phyloP scores from a whole-genome alignment of 2,797 vertebrate genomes.

The Halcyon smyrnensis region DNA sequence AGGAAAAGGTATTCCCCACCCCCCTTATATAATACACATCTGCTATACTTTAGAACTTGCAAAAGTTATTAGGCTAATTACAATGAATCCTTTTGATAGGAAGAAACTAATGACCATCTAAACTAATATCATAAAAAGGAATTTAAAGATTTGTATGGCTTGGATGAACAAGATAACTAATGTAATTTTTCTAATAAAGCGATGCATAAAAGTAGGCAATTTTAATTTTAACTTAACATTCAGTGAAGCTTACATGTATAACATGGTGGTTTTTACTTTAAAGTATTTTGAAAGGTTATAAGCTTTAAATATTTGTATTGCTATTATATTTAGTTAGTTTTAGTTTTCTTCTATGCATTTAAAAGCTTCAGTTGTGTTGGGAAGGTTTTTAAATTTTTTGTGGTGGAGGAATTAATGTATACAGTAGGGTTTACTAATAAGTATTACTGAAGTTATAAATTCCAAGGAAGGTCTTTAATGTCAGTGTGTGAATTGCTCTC shows the following conservation, averaged over 20 bases:
- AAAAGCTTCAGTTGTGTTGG: neutral
- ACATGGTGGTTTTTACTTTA: neutral
- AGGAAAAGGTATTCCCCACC: neutral
- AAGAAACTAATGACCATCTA: neutral
- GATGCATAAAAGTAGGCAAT: neutral
- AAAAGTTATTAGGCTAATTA: neutral
- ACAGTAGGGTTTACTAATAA: neutral
- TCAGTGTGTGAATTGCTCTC: constrained; percentile 1
- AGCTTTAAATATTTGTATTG: neutral
- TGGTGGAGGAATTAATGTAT: neutral
- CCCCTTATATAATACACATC: neutral
- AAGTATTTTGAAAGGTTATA: neutral
- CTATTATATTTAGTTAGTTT: neutral
- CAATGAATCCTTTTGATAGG: neutral
- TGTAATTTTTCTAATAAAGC: neutral
- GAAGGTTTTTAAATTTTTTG: neutral
- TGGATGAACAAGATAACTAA: neutral
- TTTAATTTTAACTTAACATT: neutral
- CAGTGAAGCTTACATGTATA: neutral
- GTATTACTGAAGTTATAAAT: constrained; percentile 26
- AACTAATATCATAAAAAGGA: neutral
- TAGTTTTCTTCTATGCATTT: constrained; percentile 14
- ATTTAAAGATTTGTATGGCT: neutral
- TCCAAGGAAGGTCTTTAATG: neutral
- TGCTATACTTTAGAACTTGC: neutral